A percentile compares a stretch with the other conserved stretches of the same genome.
Conservation (phyloP, 2,113 vertebrate genomes). For the Furnarius figulus region DNA sequence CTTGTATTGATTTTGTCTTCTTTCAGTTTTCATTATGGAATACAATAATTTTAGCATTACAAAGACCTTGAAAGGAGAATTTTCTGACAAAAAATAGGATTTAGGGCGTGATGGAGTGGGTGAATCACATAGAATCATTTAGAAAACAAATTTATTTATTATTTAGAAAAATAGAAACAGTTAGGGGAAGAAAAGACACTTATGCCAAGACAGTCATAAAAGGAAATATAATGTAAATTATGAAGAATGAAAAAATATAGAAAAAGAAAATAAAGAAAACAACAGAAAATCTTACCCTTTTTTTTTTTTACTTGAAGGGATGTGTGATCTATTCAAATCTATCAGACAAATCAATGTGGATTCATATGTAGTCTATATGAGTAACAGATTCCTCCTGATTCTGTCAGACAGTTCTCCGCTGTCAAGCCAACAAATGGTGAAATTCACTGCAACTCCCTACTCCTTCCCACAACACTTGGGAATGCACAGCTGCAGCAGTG, state of each 20-base stretch:
- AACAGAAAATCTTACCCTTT: not conserved
- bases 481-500: not conserved
- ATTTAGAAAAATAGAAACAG: not conserved
- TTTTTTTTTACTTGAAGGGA: not conserved
- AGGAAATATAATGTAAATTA: not conserved
- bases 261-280: not conserved
- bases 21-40: not conserved
- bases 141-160: not conserved
- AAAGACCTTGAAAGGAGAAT: not conserved
- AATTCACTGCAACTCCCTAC: not conserved
- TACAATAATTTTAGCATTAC: not conserved
- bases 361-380: not conserved
- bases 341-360: not conserved
- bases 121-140: not conserved
- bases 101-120: not conserved
- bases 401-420: not conserved
- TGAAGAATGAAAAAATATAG: not conserved
- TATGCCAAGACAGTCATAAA: not conserved
- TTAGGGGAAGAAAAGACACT: not conserved
- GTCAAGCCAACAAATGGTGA: not conserved
- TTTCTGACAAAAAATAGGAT: not conserved
- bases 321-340: not conserved
- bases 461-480: accelerated
- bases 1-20: not conserved
- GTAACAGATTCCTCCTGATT: not conserved